Evolutionary conservation across 2,113 vertebrate species (phyloP).

Genomic region (Otocyon megalotis): DNA sequence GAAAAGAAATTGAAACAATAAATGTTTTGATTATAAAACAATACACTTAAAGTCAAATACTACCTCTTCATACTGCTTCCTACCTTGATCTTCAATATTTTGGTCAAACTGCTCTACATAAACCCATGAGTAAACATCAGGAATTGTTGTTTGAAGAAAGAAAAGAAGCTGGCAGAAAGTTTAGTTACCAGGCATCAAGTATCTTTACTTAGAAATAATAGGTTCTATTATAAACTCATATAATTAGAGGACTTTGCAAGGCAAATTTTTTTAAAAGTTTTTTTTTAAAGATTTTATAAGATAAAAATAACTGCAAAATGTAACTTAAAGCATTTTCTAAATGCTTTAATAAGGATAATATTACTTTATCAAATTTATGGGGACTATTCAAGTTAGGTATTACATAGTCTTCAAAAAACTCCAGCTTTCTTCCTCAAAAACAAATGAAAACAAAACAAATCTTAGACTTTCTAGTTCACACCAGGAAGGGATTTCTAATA

Average conservation of each 20-base stretch:
- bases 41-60: constrained; percentile 1
- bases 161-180: neutral
- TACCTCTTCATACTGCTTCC: neutral
- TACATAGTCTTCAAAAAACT: neutral
- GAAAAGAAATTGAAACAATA: neutral
- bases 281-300: neutral
- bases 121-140: neutral
- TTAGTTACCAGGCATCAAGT: neutral
- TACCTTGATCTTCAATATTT: constrained; percentile 37
- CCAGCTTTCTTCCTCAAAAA: neutral
- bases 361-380: neutral
- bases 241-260: neutral
- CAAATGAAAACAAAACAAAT: neutral
- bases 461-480: neutral
- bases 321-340: neutral
- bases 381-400: neutral
- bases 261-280: neutral
- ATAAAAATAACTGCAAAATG: neutral
- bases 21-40: constrained; percentile 49
- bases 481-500: neutral
- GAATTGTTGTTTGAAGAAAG: constrained; percentile 27
- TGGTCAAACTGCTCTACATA: neutral
- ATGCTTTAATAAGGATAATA: neutral
- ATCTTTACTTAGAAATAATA: neutral
- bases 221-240: neutral